Evolutionary conservation across 2,113 vertebrate species (phyloP).

Genomic region (Pachypanchax playfairii): DNA sequence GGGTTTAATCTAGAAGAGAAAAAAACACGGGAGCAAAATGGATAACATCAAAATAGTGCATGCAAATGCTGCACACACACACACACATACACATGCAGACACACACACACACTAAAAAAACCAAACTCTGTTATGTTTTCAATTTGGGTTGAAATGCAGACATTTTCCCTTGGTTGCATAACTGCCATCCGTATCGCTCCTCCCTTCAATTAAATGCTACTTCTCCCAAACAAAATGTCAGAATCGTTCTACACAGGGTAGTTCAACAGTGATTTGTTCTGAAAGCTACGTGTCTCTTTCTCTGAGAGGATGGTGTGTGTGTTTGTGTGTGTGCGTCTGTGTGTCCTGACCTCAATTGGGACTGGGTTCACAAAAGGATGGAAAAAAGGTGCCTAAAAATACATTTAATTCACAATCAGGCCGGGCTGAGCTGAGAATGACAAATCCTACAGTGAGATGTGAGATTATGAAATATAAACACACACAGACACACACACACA

Average conservation of each 20-base stretch:
- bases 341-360: slow-evolving; percentile 78
- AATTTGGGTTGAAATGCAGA: slow-evolving; percentile 77
- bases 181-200: slow-evolving; percentile 71
- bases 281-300: slow-evolving; percentile 80
- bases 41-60: slow-evolving; percentile 41
- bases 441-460: slow-evolving; percentile 65
- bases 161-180: slow-evolving; percentile 77
- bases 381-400: slow-evolving; percentile 74
- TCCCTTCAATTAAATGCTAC: slow-evolving; percentile 81
- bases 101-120: slow-evolving; percentile 57
- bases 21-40: slow-evolving; percentile 30
- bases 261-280: slow-evolving; percentile 79
- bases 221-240: slow-evolving; percentile 81
- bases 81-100: slow-evolving; percentile 26
- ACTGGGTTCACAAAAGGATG: slow-evolving; percentile 67
- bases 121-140: slow-evolving; percentile 78
- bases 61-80: slow-evolving; percentile 27
- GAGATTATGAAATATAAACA: slow-evolving; percentile 62
- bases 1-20: too few species aligned
- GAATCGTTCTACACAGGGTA: slow-evolving; percentile 73
- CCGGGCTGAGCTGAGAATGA: slow-evolving; percentile 65
- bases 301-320: slow-evolving; percentile 58
- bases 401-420: slow-evolving; percentile 74
- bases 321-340: slow-evolving; percentile 41
- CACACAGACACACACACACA: slow-evolving; percentile 9